Percentiles rank a stretch among this genome's conserved stretches.
These are phyloP conservation scores for Drosophila tsacasi DNA, from an alignment of 1,140 invertebrate species.

Conservation along the genomic window DNA sequence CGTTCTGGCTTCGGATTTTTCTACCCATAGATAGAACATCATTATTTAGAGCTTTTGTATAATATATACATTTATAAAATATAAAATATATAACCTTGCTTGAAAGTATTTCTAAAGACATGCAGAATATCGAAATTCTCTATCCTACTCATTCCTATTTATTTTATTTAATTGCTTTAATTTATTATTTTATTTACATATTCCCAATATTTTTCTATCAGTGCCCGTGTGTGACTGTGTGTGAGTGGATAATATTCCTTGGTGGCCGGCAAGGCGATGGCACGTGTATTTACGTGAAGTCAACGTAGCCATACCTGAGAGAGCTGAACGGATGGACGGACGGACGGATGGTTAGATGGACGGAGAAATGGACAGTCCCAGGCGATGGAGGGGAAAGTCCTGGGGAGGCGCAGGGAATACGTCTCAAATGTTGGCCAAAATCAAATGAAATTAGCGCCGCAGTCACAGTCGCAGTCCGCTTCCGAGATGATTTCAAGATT, in stretches of 20 bases:
- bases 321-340: not conserved
- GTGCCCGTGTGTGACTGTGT: slow-evolving; percentile 16
- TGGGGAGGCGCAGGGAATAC: not conserved
- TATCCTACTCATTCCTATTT: not conserved
- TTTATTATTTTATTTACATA: not conserved
- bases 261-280: slow-evolving; percentile 50
- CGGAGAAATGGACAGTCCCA: slow-evolving; percentile 15
- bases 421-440: slow-evolving; percentile 57
- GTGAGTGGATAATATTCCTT: slow-evolving; percentile 48
- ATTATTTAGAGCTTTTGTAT: no score
- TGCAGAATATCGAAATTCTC: not conserved
- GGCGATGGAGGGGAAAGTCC: not conserved
- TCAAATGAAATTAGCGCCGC: slow-evolving; percentile 58
- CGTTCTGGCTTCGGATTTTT: no score
- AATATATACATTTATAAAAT: no score
- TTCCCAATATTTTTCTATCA: not conserved
- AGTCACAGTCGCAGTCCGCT: slow-evolving; percentile 5
- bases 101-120: not conserved
- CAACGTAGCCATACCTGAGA: slow-evolving; percentile 43
- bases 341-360: slow-evolving; percentile 10
- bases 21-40: no score
- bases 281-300: slow-evolving; percentile 73
- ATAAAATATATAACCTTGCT: no score
- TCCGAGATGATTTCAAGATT: slow-evolving; percentile 34
- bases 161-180: not conserved